Base-by-base conservation (phyloP, 2,888 invertebrate genomes). In the Ganaspis brasiliensis region DNA sequence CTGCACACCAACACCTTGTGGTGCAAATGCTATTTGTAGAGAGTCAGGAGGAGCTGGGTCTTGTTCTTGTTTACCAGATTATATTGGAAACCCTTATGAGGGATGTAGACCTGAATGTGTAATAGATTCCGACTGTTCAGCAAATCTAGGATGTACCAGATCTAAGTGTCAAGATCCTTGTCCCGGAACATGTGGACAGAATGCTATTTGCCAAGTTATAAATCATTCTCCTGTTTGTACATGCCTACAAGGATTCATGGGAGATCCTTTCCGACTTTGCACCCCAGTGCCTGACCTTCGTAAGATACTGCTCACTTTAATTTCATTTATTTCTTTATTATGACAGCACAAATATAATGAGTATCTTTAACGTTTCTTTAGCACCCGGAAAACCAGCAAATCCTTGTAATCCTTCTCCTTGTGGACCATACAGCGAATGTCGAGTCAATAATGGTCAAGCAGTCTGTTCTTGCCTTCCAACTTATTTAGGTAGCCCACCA, bases 191-290 rank as follows among this genome's bases (percentile, higher is more conserved):
- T 97, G 97, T 89, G 97, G 96, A 16, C 90, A 94, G 74, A 94
- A 94, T 81, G 95, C 96, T 0, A 92, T 94, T 79, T 97, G 97
- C 86, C 93, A 93, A 87, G 95, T 95, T 70, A 94, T 95, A 82
- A 95, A 94, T 85, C 96, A 96, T 88, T 93, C 95, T 16, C 95
- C 96, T 8, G 94, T 94, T 83, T 97, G 97, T 88, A 94, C 94
- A 37, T 97, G 97, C 88, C 92, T 93, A 5, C 92, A 93, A 35
- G 95, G 95, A 72, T 96, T 94, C 84, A 94, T 93, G 9, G 97
- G 97, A n/a, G 96, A 97, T 93, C 96, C 97, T n/a, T 96, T 96
- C 88, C 94, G 92, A 82, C 94, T 93, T 83, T 96, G 96, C 87
- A 90, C 92, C 1, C 93, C 94, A 12, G 19, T 56, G 8, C 76